Base-by-base conservation (phyloP, 2,888 invertebrate genomes). In the Malacosoma neustria region DNA sequence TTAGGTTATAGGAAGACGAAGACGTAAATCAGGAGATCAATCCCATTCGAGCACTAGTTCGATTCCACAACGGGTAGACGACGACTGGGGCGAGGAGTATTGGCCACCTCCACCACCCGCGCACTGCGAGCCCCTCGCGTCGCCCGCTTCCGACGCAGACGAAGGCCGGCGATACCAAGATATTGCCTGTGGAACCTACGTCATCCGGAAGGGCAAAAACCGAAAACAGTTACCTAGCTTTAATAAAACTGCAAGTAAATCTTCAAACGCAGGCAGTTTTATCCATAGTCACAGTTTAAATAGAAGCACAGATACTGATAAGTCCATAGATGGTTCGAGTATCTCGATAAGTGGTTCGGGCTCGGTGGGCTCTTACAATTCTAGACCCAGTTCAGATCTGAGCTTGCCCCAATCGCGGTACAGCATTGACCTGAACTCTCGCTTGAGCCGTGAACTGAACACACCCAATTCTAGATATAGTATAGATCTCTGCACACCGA, bases 31-130 rank as follows among this genome's bases (percentile, higher is more conserved):
- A 29, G 86, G 87, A 33, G 88, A 87, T 47, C 82, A 84, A 41
- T 90, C 90, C 11, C 87, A 89, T 57, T 90, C 90, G 11, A 90
- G 90, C 60, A 91, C 92, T 34, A 91, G 91, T 56, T 93, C 93
- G 11, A 92, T 92, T 57, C 91, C 92, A 11, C 91, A 89, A 61
- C 72, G 89, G 51, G 75, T 90, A 33, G 84, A 85, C 3, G 85
- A 84, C 32, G 92, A 92, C 53, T 88, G 90, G 70, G 91, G 72
- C 4, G 86, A 86, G 33, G 82, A 82, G 35, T 92, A 92, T 61
- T 93, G 93, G 92, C 92, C 92, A 6, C 93, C 92, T 41, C 92
- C 91, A 1, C 91, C 90, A 1, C 87, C 89, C 12, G 87, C 90
- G n/a, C 87, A 88, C 35, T 89, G 89, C 51, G 90, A 89, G 40